These are phyloP conservation scores for Streptopelia turtur DNA, from an alignment of 2,797 vertebrate genomes.

Conservation along the genomic window DNA sequence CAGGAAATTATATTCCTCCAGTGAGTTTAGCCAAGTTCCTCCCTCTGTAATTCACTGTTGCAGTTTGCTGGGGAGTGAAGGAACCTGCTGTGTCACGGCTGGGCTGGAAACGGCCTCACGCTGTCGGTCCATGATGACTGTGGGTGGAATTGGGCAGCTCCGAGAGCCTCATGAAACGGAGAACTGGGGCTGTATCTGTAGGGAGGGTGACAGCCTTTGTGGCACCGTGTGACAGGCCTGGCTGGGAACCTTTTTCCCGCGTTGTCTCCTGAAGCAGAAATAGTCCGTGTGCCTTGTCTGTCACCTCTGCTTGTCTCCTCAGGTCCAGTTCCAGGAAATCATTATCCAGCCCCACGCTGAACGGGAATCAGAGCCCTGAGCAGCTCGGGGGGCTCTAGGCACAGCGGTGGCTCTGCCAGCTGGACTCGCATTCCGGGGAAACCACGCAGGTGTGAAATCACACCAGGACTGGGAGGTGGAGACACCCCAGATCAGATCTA, in stretches of 20 bases:
- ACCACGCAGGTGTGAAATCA: neutral
- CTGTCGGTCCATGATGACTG: rapidly evolving
- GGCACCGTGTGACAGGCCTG: neutral
- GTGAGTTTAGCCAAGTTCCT: neutral
- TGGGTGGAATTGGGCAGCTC: neutral
- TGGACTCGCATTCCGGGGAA: neutral
- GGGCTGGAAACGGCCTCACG: neutral
- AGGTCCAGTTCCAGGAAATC: conserved; percentile 52
- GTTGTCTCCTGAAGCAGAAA: neutral
- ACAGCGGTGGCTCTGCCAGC: neutral
- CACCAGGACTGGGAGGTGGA: neutral
- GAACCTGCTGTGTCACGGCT: neutral
- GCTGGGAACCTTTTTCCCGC: neutral
- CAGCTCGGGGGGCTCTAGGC: conserved; percentile 51
- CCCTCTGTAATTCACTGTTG: neutral
- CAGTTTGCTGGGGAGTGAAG: neutral
- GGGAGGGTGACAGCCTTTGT: neutral
- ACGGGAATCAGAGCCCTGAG: conserved; percentile 51
- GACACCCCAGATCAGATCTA: neutral
- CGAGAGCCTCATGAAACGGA: neutral
- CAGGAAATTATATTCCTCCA: neutral
- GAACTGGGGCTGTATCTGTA: neutral
- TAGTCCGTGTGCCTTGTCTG: neutral
- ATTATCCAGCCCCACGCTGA: neutral
- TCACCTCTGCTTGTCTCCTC: neutral